Evolutionary conservation across 2,113 vertebrate species (phyloP).

Genomic region (Shinisaurus crocodilurus): DNA sequence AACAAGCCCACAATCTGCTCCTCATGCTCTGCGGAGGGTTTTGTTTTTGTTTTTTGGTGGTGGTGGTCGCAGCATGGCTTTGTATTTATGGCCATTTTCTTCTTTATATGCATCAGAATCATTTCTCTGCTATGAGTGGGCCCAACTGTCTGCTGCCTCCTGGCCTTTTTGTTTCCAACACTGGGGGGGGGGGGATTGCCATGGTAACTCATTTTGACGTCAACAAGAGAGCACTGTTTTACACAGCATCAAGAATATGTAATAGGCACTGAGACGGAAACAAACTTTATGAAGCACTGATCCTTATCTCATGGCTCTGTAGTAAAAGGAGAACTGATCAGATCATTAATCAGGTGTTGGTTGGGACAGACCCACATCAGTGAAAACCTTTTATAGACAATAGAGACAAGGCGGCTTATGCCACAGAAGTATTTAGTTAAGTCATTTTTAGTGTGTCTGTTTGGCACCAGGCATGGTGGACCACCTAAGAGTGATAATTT

Average conservation of each 20-base stretch:
- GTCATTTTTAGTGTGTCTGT: not conserved
- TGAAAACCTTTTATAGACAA: not conserved
- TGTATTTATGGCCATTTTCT: slow-evolving; percentile 19
- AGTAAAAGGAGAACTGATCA: not conserved
- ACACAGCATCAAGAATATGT: slow-evolving; percentile 46
- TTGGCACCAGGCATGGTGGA: not conserved
- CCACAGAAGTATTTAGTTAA: too few relatives aligned
- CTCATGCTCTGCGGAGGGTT: not conserved
- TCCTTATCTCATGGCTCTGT: not conserved
- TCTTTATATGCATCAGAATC: slow-evolving; percentile 4
- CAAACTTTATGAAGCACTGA: slow-evolving; percentile 41
- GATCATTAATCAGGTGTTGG: too few relatives aligned
- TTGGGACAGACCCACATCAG: not conserved
- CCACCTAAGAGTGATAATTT: not conserved
- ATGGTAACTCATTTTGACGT: slow-evolving; percentile 67
- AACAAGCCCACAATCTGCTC: not conserved
- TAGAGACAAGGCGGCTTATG: not conserved
- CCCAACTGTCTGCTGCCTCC: not conserved
- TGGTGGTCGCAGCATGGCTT: not conserved
- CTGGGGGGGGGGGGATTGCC: slow-evolving; percentile 63
- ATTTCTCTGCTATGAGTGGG: slow-evolving; percentile 23
- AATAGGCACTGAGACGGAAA: slow-evolving; percentile 29
- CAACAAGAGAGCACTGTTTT: slow-evolving; percentile 48
- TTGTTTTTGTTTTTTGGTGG: not conserved
- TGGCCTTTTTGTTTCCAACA: not conserved